Percentiles rank a stretch among this genome's conserved stretches.
These are phyloP conservation scores for Bubo scandiacus DNA, from an alignment of 2,113 vertebrate genomes.

Conservation along the genomic window DNA sequence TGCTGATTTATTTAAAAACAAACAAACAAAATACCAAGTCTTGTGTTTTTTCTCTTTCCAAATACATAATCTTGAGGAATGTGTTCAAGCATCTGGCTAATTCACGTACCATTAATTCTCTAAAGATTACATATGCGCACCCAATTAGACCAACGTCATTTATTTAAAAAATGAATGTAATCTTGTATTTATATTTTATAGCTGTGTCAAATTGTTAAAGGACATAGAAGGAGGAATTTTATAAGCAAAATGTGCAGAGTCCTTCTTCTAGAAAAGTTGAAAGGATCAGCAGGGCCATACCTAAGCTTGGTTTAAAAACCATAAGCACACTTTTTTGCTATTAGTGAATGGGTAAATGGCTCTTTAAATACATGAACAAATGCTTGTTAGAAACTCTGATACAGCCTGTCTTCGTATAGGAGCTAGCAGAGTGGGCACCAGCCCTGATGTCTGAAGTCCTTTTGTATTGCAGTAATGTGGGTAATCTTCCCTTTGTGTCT, in stretches of 20 bases:
- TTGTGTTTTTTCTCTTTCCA: not conserved
- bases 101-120: conserved; percentile 8
- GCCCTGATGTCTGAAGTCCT: not conserved
- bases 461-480: not conserved
- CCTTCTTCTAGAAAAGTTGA: not conserved
- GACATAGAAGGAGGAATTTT: not conserved
- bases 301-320: not conserved
- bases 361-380: not conserved
- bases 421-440: not conserved
- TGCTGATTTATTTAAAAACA: not conserved
- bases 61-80: not conserved
- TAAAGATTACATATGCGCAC: not conserved
- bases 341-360: not conserved
- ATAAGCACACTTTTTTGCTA: not conserved
- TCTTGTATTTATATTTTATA: conserved; percentile 2
- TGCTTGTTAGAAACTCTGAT: not conserved
- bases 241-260: not conserved
- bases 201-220: not conserved
- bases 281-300: not conserved
- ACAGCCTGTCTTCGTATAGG: not conserved
- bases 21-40: not conserved
- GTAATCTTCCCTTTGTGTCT: not conserved
- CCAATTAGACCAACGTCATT: conserved; percentile 8
- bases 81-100: conserved; percentile 6
- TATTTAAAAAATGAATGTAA: not conserved